Base-by-base conservation (phyloP, 2,888 invertebrate genomes). In the Zhuqinia jingwanae region DNA sequence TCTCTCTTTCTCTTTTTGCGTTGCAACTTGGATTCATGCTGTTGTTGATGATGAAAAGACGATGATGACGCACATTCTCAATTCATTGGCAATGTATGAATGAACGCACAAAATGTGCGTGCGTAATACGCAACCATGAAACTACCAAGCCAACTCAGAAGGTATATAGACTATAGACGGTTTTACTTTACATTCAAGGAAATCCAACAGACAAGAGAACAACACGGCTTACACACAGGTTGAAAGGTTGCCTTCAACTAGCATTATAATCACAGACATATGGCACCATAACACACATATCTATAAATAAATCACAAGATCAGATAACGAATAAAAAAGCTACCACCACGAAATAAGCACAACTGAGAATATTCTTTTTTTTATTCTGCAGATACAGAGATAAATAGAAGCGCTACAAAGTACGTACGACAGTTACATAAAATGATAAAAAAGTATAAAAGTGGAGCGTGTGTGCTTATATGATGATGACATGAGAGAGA, bases 301-400 rank as follows among this genome's bases (percentile, higher is more conserved):
- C 75, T 13, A 75, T 75, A 75, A 75, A 75, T 75, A 75, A 36
- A 75, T 75, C 36, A 75, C 53, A 75, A 30, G 56, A 56, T 53
- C 56, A 56, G 30, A 75, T 75, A 75, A 20, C 27, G 56, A 75
- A 53, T 17, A 56, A 6, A 27, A 45, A 1, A 56, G 22, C n/a
- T n/a, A 17, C 27, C 22, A 1, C 47, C 47, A 15, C 47, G 47
- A 47, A 47, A 25, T 70, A 25, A n/a, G 1, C 25, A 25, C 6
- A 22, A 25, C 22, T 22, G 15, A n/a, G 70, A 70, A 47, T n/a
- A n/a, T n/a, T n/a, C n/a, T n/a, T n/a, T n/a, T n/a, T n/a, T n/a
- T n/a, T n/a, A n/a, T n/a, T n/a, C n/a, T n/a, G n/a, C n/a, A n/a
- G n/a, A n/a, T n/a, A n/a, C n/a, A n/a, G n/a, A n/a, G n/a, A n/a